Evolutionary conservation across 2,797 vertebrate species (phyloP).

Genomic region (Picus viridis): DNA sequence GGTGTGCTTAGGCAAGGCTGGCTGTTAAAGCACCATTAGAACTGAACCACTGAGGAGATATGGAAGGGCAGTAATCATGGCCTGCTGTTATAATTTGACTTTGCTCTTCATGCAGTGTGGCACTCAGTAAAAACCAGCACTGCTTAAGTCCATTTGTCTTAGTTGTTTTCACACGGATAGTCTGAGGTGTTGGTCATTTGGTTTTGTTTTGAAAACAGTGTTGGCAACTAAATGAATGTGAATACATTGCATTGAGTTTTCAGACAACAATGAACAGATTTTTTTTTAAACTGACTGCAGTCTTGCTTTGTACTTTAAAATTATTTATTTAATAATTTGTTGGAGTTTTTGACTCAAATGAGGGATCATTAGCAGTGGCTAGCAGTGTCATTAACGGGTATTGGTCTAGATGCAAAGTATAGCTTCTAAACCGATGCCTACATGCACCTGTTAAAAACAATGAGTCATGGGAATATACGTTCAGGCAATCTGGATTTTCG

Average conservation of each 20-base stretch:
- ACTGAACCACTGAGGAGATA: background rate
- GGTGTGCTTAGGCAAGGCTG: background rate
- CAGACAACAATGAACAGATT: background rate
- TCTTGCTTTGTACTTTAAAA: background rate
- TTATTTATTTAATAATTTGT: background rate
- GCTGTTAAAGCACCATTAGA: background rate
- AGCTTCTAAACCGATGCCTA: slow-evolving; percentile 23
- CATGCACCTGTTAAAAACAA: slow-evolving; percentile 51
- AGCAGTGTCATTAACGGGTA: background rate
- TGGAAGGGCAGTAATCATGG: background rate
- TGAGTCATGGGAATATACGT: slow-evolving; percentile 18
- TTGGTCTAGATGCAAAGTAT: background rate
- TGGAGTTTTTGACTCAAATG: background rate
- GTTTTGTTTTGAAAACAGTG: background rate
- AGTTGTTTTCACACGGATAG: background rate
- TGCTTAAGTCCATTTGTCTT: background rate
- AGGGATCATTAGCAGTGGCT: background rate
- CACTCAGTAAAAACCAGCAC: background rate
- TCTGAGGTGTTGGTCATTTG: fast-evolving
- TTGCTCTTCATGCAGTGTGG: background rate
- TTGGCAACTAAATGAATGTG: background rate
- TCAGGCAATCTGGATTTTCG: background rate
- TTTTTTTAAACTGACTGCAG: background rate
- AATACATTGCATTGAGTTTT: background rate
- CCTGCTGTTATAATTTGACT: background rate